Conservation (phyloP, 1,140 invertebrate genomes). For the Cataglyphis hispanica region DNA sequence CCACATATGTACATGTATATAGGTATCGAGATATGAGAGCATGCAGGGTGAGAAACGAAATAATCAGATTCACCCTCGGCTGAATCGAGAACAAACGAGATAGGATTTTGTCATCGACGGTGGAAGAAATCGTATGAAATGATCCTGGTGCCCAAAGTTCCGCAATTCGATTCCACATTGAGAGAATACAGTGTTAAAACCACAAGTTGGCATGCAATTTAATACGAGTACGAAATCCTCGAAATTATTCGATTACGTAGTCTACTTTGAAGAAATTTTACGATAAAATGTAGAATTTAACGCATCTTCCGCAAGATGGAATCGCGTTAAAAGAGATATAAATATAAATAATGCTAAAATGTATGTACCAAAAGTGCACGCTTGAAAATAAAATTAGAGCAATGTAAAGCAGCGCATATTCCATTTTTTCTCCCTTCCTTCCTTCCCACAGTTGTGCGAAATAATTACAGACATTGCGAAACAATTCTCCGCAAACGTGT, state of each 20-base stretch:
- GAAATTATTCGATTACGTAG: slow-evolving; percentile 57
- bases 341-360: slow-evolving; percentile 29
- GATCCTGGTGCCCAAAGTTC: slow-evolving; percentile 14
- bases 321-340: slow-evolving; percentile 18
- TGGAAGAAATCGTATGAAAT: slow-evolving; percentile 18
- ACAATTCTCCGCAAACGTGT: slow-evolving; percentile 28
- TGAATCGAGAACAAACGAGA: slow-evolving; percentile 44
- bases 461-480: slow-evolving; percentile 34
- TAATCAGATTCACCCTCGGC: slow-evolving; percentile 46
- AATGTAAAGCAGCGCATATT: not conserved
- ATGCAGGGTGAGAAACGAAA: slow-evolving; percentile 31
- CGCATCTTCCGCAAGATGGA: slow-evolving; percentile 23
- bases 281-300: slow-evolving; percentile 18
- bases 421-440: no score
- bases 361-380: slow-evolving; percentile 6
- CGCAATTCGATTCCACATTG: slow-evolving; percentile 37
- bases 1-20: not conserved
- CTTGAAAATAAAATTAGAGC: slow-evolving; percentile 48
- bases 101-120: slow-evolving; percentile 53
- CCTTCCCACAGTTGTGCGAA: not conserved
- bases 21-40: not conserved
- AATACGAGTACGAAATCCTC: slow-evolving; percentile 54
- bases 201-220: slow-evolving; percentile 47
- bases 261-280: slow-evolving; percentile 28
- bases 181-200: slow-evolving; percentile 40